A percentile compares a stretch with the other conserved stretches of the same genome.
Evolutionary conservation across 2,797 vertebrate species (phyloP).

Genomic region (Darevskia mixta): DNA sequence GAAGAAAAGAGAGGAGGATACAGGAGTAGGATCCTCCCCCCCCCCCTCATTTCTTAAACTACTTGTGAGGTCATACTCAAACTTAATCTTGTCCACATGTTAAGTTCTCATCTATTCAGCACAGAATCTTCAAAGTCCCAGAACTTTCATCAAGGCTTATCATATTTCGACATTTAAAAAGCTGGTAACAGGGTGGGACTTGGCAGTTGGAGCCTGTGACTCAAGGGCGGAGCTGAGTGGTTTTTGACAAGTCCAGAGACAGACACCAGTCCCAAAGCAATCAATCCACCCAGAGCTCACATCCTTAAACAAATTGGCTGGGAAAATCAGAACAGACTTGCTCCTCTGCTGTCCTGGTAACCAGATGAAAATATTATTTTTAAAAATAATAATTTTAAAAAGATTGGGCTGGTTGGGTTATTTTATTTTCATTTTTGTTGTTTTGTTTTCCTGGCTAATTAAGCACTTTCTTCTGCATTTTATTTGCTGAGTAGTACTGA

Average conservation of each 20-base stretch:
- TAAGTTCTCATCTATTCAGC: background rate
- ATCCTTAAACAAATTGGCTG: background rate
- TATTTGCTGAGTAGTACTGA: background rate
- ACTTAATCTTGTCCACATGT: background rate
- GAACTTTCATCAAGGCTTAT: background rate
- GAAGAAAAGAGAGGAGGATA: background rate
- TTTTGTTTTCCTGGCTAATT: too few species aligned
- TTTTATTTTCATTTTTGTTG: too few species aligned
- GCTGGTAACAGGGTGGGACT: background rate
- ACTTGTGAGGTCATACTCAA: too few species aligned
- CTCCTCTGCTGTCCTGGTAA: background rate
- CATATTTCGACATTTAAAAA: background rate
- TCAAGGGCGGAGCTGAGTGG: background rate
- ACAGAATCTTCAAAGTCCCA: background rate
- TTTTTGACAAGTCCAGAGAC: background rate
- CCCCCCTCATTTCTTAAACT: background rate
- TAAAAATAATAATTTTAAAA: too few species aligned
- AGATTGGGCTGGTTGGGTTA: background rate
- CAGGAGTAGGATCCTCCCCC: too few species aligned
- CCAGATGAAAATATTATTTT: background rate
- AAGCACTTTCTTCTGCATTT: background rate
- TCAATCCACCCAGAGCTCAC: background rate
- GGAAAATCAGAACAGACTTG: too few species aligned
- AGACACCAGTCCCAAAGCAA: background rate
- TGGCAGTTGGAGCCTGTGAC: background rate